These are phyloP conservation scores for Cecropterus lyciades DNA, from an alignment of 1,140 invertebrate species.

Conservation along the genomic window DNA sequence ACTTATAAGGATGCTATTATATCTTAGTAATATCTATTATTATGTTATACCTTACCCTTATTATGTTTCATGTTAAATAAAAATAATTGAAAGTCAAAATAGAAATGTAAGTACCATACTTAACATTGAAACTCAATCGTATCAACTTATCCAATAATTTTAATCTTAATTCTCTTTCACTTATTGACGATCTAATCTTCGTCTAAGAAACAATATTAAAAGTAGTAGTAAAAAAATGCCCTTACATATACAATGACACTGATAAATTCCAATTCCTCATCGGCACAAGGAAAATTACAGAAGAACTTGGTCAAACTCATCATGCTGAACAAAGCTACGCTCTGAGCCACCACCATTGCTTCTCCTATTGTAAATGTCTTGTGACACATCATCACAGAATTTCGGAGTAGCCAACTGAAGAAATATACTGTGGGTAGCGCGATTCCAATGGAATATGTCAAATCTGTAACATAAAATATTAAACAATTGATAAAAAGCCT, in stretches of 20 bases:
- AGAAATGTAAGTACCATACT: too few relatives aligned
- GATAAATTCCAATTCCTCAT: conserved; percentile 54
- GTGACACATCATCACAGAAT: conserved; percentile 48
- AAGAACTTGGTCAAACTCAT: conserved; percentile 44
- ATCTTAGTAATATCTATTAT: too few relatives aligned
- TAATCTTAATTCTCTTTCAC: too few relatives aligned
- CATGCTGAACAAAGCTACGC: conserved; percentile 46
- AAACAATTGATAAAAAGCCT: too few relatives aligned
- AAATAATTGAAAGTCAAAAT: too few relatives aligned
- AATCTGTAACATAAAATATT: conserved; percentile 59
- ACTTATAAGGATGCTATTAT: too few relatives aligned
- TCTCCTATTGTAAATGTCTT: conserved; percentile 74
- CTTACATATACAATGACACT: conserved; percentile 64
- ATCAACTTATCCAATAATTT: too few relatives aligned
- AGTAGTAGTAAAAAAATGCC: conserved; percentile 23
- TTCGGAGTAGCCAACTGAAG: conserved; percentile 51
- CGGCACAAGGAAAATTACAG: conserved; percentile 39
- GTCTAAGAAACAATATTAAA: too few relatives aligned
- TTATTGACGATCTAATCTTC: too few relatives aligned
- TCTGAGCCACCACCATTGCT: conserved; percentile 63
- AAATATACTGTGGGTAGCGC: conserved; percentile 45
- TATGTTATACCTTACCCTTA: too few relatives aligned
- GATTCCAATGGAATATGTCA: conserved; percentile 50
- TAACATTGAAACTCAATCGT: too few relatives aligned
- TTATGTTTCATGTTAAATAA: too few relatives aligned